phyloP scores from a whole-genome alignment of 2,797 vertebrate genomes.

The Neoniphon sammara region DNA sequence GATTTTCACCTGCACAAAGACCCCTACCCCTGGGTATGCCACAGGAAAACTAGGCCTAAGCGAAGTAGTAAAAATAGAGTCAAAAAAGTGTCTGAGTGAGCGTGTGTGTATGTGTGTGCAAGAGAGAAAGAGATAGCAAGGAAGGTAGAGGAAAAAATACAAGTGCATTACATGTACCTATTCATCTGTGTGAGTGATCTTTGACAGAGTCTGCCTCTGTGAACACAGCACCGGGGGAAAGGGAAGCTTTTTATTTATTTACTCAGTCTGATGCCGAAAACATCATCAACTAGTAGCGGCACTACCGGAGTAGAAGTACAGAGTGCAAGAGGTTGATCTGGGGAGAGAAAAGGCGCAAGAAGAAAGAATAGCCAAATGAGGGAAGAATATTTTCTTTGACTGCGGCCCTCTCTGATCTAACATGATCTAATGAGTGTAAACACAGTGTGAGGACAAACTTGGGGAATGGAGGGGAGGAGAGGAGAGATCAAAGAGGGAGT shows the following conservation, averaged over 20 bases:
- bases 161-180: neutral
- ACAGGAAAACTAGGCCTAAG: conserved; percentile 14
- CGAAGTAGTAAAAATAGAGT: conserved; percentile 11
- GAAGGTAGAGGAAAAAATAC: neutral
- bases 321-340: neutral
- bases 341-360: conserved; percentile 1
- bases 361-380: conserved; percentile 5
- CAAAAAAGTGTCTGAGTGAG: neutral
- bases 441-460: conserved; percentile 30
- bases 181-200: conserved; percentile 25
- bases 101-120: neutral
- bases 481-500: conserved; percentile 42
- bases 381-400: conserved; percentile 22
- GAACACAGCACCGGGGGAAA: conserved; percentile 25
- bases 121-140: neutral
- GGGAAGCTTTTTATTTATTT: conserved; percentile 45
- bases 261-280: conserved; percentile 3
- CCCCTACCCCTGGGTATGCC: conserved; percentile 10
- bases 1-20: conserved; percentile 11
- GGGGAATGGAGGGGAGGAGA: neutral
- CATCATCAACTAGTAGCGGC: conserved; percentile 2
- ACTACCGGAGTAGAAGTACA: conserved; percentile 1
- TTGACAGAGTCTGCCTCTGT: conserved; percentile 6
- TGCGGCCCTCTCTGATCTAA: conserved; percentile 20
- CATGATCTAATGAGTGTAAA: conserved; percentile 46